Percentiles rank a stretch among this genome's conserved stretches.
Evolutionary conservation across 2,113 vertebrate species (phyloP).

Genomic region (Ovis canadensis): DNA sequence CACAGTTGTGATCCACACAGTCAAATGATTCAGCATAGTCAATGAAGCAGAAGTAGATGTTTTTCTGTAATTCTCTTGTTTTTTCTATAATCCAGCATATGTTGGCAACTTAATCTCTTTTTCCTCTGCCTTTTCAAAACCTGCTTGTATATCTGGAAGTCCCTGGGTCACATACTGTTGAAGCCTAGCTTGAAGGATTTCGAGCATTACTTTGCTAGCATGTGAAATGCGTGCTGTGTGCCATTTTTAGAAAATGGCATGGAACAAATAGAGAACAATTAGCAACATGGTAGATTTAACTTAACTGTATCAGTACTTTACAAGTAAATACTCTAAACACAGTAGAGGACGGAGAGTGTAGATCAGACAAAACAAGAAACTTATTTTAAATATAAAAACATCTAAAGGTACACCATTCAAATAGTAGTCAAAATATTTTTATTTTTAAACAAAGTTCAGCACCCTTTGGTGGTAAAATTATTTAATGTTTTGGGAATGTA

Average conservation of each 20-base stretch:
- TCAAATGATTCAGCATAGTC: neutral
- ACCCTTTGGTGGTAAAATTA: neutral
- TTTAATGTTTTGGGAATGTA: neutral
- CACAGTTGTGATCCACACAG: neutral
- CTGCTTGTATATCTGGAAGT: neutral
- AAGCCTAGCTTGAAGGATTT: neutral
- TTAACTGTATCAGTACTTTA: neutral
- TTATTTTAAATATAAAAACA: neutral
- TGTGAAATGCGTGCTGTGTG: neutral
- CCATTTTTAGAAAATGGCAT: neutral
- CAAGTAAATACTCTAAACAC: neutral
- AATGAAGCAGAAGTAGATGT: neutral
- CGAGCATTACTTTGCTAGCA: neutral
- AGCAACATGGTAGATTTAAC: neutral
- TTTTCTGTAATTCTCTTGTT: neutral
- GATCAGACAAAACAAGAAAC: neutral
- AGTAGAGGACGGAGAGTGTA: neutral
- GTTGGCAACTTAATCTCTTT: neutral
- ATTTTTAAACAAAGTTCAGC: neutral
- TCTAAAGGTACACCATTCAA: neutral
- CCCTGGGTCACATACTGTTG: neutral
- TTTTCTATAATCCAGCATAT: neutral
- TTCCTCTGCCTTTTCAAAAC: neutral
- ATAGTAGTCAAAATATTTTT: neutral
- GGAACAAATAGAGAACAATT: neutral